Conservation (phyloP, 2,113 vertebrate species). For the Hipposideros armiger region DNA sequence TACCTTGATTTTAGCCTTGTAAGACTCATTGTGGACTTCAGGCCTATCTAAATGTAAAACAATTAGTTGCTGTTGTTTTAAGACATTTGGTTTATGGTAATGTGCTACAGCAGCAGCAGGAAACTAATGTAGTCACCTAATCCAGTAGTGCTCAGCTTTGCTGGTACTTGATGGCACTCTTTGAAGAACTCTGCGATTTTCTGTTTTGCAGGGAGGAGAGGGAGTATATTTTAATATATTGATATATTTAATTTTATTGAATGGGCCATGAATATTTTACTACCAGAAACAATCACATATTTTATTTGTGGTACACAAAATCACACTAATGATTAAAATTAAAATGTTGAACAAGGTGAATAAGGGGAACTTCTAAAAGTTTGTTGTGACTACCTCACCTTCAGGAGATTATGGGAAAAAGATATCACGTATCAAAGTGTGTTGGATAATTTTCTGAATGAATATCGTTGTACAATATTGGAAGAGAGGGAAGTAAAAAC, state of each 20-base stretch:
- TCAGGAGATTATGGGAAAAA: constrained; percentile 11
- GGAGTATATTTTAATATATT: background rate
- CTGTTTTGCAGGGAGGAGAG: background rate
- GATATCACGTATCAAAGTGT: background rate
- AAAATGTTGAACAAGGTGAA: background rate
- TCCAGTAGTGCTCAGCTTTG: background rate
- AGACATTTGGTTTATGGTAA: background rate
- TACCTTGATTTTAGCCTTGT: background rate
- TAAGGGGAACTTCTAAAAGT: background rate
- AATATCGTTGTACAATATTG: background rate
- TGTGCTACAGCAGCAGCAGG: background rate
- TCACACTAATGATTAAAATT: constrained; percentile 16
- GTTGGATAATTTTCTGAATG: constrained; percentile 26
- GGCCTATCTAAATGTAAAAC: background rate
- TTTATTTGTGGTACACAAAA: constrained; percentile 3
- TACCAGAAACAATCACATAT: background rate
- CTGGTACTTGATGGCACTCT: background rate
- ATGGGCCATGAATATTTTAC: background rate
- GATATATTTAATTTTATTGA: background rate
- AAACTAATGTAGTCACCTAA: background rate
- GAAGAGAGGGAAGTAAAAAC: background rate
- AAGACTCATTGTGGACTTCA: background rate
- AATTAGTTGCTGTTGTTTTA: constrained; percentile 19
- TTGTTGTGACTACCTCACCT: background rate
- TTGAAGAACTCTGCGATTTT: background rate